Base-by-base conservation (phyloP, 2,113 vertebrate species). In the Pyxicephalus adspersus region DNA sequence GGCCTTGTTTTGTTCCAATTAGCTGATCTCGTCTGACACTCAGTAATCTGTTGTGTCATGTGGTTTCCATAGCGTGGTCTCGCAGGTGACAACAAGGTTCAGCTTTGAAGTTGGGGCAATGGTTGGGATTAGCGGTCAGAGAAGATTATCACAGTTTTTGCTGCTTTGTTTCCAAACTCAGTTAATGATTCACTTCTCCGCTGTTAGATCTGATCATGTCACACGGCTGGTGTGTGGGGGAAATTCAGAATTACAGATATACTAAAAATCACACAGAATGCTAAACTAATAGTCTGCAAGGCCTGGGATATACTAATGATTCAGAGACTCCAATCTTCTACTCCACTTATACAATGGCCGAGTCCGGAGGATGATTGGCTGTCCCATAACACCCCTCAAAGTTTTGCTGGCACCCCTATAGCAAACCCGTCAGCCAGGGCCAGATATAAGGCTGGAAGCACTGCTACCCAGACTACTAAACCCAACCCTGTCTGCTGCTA, bases 101-200 rank as follows among this genome's bases (percentile, higher is more conserved):
- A 17, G 3, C 79, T 81, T 81, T 81, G 79, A 81, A 57, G 79
- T 81, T 4, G 23, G 58, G 19, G 61, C 18, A 52, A 19, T 20
- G n/a, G 19, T 65, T 22, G n/a, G 61, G 70, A 81, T 81, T 74
- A 81, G 17, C 28, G 31, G 28, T 23, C 52, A 38, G 60, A 64
- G 22, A 26, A 51, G 79, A 74, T 81, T 81, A 81, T 81, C 70
- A 74, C 79, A 74, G 67, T 18, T 66, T 80, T 22, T 11, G 3
- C 50, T 55, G 23, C 50, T 19, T 55, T 81, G 79, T 81, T 81
- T 81, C 13, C 70, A 81, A 81, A 81, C 70, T 74, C 26, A 16
- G 63, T 51, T 65, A 81, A 81, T 54, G 52, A 74, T 74, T 81
- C 61, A 64, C 34, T 38, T 65, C 45, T 55, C 29, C 20, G 51